Conservation (phyloP, 2,888 invertebrate genomes). For the Phengaris alcon region DNA sequence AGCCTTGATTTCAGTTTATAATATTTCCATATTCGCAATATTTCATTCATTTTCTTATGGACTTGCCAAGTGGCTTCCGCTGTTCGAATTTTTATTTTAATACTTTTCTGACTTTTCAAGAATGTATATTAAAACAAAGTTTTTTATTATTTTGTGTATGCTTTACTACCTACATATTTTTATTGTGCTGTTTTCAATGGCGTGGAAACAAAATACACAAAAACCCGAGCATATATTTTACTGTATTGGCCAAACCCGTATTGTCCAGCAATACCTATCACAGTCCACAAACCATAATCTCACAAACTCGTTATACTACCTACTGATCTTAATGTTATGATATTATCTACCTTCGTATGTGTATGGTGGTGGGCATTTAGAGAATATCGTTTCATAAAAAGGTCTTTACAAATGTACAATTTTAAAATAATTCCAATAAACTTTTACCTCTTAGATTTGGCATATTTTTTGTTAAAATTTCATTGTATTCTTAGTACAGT, state of each 20-base stretch:
- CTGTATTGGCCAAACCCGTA: too few relatives aligned
- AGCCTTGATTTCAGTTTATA: constrained; percentile 31
- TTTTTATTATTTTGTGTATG: not conserved
- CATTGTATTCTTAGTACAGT: constrained; percentile 18
- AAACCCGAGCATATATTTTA: too few relatives aligned
- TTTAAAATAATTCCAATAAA: not conserved
- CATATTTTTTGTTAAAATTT: constrained; percentile 21
- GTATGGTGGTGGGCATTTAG: too few relatives aligned
- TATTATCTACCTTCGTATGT: too few relatives aligned
- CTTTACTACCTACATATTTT: too few relatives aligned
- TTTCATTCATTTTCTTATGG: constrained; percentile 30
- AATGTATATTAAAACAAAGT: not conserved
- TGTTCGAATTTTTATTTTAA: constrained; percentile 22
- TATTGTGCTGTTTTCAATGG: too few relatives aligned
- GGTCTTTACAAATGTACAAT: not conserved
- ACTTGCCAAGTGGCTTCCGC: constrained; percentile 26
- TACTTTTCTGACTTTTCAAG: constrained; percentile 1
- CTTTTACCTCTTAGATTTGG: constrained; percentile 1
- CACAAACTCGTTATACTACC: too few relatives aligned
- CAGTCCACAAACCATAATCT: too few relatives aligned
- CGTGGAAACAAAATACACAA: too few relatives aligned
- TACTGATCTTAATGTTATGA: too few relatives aligned
- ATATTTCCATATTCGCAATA: constrained; percentile 31
- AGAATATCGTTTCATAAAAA: not conserved
- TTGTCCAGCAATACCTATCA: too few relatives aligned